Conservation (phyloP, 2,888 invertebrate genomes). For the Eupithecia pulchellata region DNA sequence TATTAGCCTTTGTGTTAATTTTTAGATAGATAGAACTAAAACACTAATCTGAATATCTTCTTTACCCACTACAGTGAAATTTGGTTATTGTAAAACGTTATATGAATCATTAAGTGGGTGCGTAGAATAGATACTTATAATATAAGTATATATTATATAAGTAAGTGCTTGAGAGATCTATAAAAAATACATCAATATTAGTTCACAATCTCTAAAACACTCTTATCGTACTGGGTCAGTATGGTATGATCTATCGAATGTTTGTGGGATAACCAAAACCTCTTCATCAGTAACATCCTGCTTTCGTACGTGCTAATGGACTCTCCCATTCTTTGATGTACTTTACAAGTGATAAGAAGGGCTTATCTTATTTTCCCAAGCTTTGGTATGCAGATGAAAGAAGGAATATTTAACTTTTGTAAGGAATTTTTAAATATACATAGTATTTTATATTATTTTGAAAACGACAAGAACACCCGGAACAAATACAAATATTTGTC, state of each 20-base stretch:
- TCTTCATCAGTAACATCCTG: conserved; percentile 40
- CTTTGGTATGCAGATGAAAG: conserved; percentile 10
- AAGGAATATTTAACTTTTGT: too few relatives aligned
- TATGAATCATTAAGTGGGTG: too few relatives aligned
- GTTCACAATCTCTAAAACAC: background rate
- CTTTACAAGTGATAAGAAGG: conserved; percentile 43
- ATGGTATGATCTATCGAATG: conserved; percentile 8
- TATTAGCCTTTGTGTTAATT: background rate
- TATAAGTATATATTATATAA: too few relatives aligned
- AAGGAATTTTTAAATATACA: too few relatives aligned
- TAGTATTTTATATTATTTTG: too few relatives aligned
- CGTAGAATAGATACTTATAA: too few relatives aligned
- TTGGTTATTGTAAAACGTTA: too few relatives aligned
- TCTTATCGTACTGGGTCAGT: background rate
- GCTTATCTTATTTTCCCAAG: conserved; percentile 40
- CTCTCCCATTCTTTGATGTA: conserved; percentile 36
- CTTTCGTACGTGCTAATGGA: conserved; percentile 44
- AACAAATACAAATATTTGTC: too few relatives aligned
- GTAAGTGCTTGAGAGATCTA: background rate
- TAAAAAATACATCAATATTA: background rate
- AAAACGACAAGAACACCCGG: too few relatives aligned
- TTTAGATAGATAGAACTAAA: background rate
- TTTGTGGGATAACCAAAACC: conserved; percentile 17
- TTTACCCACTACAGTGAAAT: background rate
- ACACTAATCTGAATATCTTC: background rate